Conservation (phyloP, 2,797 vertebrate genomes). For the Ammospiza maritima region DNA sequence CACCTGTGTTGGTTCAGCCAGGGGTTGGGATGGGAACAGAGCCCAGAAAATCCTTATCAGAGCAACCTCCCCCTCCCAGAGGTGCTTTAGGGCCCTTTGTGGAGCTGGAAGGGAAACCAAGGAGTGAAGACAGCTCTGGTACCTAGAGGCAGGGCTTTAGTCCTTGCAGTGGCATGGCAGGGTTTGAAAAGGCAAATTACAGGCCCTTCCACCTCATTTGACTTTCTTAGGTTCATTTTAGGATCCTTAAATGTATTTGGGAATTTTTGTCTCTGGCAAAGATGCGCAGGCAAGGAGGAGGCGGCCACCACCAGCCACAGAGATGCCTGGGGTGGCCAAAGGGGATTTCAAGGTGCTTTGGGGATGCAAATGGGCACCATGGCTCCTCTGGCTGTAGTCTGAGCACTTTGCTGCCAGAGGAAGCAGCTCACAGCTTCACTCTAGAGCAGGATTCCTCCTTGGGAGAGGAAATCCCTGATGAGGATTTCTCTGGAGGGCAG, state of each 20-base stretch:
- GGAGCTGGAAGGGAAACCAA: not conserved
- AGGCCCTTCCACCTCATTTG: not conserved
- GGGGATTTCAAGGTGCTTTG: not conserved
- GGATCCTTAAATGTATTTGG: not conserved
- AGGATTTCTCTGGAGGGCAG: rapidly evolving
- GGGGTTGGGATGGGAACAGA: not conserved
- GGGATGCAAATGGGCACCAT: rapidly evolving
- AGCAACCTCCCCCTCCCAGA: not conserved
- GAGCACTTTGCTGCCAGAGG: not conserved
- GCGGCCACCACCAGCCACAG: not conserved
- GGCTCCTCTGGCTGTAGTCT: not conserved
- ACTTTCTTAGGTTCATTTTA: not conserved
- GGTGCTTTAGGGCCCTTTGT: not conserved
- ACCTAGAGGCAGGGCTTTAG: not conserved
- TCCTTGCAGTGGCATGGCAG: not conserved
- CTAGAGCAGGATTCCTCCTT: not conserved
- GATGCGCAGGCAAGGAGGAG: not conserved
- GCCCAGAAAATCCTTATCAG: not conserved
- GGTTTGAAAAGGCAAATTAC: not conserved
- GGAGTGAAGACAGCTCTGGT: not conserved
- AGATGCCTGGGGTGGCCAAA: not conserved
- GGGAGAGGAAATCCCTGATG: not conserved
- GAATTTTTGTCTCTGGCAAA: not conserved
- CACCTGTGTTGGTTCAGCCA: not conserved
- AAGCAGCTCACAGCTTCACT: not conserved